Base-by-base conservation (phyloP, 2,888 invertebrate genomes). In the Antheraea assamensis region DNA sequence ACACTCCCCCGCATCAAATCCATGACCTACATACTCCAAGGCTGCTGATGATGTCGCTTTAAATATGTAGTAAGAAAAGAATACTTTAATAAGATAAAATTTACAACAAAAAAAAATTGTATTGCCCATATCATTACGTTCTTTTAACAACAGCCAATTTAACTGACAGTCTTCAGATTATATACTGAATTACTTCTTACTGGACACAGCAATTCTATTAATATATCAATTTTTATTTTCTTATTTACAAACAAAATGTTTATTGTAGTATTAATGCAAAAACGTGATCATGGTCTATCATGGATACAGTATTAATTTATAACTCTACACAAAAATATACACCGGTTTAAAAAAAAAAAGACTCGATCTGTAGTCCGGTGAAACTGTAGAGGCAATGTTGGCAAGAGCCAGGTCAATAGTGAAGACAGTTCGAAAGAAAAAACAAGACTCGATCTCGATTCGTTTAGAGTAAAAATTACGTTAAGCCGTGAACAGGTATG, bases 1-100 rank as follows among this genome's bases (percentile, higher is more conserved):
- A 73, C 93, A 93, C 70, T 93, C 93, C 1, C 93, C 94, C 0
- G 93, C 89, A n/a, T 90, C 90, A 27, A 93, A 83, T 0, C 94
- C 92, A 1, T 86, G 87, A 10, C 94, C 94, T 0, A 85, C 81
- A 80, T 93, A 93, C 74, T 84, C 83, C 73, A 82, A 78, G 31
- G 74, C 66, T 3, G 78, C 61, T 0, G 85, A 77, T 7, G 83
- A 77, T 58, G 80, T 80, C 10, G 80, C 90, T 89, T 81, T 1
- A 79, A 78, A 58, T 19, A 21, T 27, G 21, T 58, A 10, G 10
- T 42, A 42, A 42, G 10, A 7, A 42, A 42, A 42, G 42, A 8
- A 42, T 13, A 80, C 90, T 89, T 81, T 1, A 79, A 78, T 49
- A 21, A 21, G 15, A 49, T 49, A 49, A 19, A 19, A 52, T 21